These are phyloP conservation scores for Tortricodes alternella DNA, from an alignment of 2,888 invertebrate genomes.

Conservation along the genomic window DNA sequence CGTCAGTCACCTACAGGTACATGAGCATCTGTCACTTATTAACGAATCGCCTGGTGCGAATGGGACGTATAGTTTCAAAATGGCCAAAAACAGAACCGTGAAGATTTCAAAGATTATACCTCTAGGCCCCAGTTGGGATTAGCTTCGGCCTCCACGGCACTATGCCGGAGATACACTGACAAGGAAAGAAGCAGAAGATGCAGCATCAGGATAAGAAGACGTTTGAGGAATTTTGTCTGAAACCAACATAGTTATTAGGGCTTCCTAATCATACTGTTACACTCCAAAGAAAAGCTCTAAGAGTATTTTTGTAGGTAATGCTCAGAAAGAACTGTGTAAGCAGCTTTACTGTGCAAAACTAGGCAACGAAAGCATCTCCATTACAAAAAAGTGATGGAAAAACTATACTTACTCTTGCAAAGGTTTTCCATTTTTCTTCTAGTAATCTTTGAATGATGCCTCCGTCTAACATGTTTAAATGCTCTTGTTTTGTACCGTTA, in stretches of 20 bases:
- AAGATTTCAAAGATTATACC: slow-evolving; percentile 31
- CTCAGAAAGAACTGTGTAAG: no score
- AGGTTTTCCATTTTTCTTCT: slow-evolving; percentile 99
- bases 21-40: background rate
- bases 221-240: slow-evolving; percentile 95
- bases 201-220: slow-evolving; percentile 92
- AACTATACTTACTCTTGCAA: slow-evolving; percentile 91
- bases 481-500: slow-evolving; percentile 98
- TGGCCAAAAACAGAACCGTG: background rate
- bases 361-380: no score
- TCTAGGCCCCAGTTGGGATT: slow-evolving; percentile 69
- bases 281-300: no score
- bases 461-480: slow-evolving; percentile 99
- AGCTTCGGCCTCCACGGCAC: slow-evolving; percentile 61
- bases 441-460: slow-evolving; percentile 98
- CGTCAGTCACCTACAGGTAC: slow-evolving; percentile 48
- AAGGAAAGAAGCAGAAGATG: slow-evolving; percentile 94
- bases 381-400: no score
- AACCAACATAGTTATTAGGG: slow-evolving; percentile 25
- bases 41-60: background rate
- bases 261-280: slow-evolving; percentile 29
- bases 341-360: no score
- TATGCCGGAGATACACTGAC: slow-evolving; percentile 94
- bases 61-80: no score
- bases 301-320: no score